Evolutionary conservation across 2,888 invertebrate species (phyloP).

Genomic region (Diplolepis rosae): DNA sequence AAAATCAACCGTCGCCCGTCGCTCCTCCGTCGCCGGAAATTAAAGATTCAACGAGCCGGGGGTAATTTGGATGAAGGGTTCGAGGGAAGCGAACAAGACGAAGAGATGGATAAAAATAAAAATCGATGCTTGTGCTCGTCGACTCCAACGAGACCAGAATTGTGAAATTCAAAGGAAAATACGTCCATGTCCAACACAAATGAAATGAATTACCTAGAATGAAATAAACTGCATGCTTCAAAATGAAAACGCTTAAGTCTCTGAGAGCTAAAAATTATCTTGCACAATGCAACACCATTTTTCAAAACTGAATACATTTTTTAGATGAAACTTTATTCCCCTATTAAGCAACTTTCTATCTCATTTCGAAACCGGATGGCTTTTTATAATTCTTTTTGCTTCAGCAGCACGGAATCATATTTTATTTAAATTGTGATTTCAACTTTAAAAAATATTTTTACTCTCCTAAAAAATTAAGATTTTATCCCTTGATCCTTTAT

Average conservation of each 20-base stretch:
- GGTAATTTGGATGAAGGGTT: slow-evolving; percentile 60
- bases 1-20: slow-evolving; percentile 49
- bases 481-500: no score
- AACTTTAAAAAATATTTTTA: no score
- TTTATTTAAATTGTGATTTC: no score
- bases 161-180: background rate
- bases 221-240: background rate
- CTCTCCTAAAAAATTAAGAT: no score
- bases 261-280: no score
- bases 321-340: no score
- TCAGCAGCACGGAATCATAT: no score
- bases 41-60: slow-evolving; percentile 69
- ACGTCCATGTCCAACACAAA: background rate
- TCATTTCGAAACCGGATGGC: background rate
- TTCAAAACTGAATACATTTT: no score
- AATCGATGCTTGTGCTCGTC: slow-evolving; percentile 57
- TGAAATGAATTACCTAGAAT: background rate
- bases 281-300: no score
- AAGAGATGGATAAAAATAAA: slow-evolving; percentile 57
- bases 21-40: slow-evolving; percentile 61
- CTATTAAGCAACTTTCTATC: no score
- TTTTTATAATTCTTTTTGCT: no score
- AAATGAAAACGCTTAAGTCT: background rate
- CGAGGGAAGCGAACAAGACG: slow-evolving; percentile 24
- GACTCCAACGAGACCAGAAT: slow-evolving; percentile 7